Conservation (phyloP, 2,888 invertebrate genomes). For the Drosophila lacicola region DNA sequence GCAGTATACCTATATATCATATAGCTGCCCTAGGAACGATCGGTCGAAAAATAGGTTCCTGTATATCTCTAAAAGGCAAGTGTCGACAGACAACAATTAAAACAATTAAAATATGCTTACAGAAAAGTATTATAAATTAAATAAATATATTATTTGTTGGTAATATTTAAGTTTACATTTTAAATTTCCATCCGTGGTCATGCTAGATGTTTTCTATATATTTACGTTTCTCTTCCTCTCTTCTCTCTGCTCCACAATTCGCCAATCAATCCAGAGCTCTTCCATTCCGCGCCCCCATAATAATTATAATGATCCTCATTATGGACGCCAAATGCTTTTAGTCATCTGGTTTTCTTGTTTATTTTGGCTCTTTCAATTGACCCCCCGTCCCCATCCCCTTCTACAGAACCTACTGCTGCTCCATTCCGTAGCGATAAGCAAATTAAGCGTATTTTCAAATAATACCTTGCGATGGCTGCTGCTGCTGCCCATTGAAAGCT, state of each 20-base stretch:
- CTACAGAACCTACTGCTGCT: background rate
- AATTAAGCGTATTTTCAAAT: conserved; percentile 64
- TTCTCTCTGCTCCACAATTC: conserved; percentile 13
- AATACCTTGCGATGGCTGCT: conserved; percentile 33
- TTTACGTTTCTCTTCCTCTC: too few species aligned
- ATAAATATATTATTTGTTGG: too few species aligned
- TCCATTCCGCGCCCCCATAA: conserved; percentile 22
- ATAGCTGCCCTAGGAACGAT: too few species aligned
- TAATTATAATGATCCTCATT: conserved; percentile 49
- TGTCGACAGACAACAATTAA: too few species aligned
- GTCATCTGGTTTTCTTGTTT: conserved; percentile 66
- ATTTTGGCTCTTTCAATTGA: background rate
- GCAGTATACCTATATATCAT: too few species aligned
- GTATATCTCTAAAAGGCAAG: too few species aligned
- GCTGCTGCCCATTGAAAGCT: conserved; percentile 60
- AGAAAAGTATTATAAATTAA: too few species aligned
- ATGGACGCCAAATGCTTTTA: conserved; percentile 70
- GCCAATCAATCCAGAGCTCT: conserved; percentile 26
- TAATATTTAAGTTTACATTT: too few species aligned
- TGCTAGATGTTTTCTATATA: too few species aligned
- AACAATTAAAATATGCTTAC: too few species aligned
- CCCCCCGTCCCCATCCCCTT: background rate
- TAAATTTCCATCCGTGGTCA: background rate
- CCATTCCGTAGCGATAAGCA: conserved; percentile 48
- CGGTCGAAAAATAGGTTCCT: too few species aligned